Base-by-base conservation (phyloP, 1,140 invertebrate genomes). In the Meloidogyne floridensis region DNA sequence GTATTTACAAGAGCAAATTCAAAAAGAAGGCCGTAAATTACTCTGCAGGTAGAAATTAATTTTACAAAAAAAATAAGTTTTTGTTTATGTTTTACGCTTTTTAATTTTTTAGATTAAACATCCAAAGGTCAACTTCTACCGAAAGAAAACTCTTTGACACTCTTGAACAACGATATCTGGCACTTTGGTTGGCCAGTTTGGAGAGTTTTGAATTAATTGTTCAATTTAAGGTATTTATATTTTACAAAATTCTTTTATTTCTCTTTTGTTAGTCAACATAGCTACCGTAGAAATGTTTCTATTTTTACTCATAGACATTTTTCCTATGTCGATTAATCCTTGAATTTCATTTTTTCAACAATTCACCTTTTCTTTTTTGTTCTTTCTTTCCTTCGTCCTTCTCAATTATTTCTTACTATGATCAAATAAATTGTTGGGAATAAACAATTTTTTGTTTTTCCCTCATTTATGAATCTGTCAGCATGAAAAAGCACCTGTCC, bases 21-120 rank as follows among this genome's bases (percentile, higher is more conserved):
- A 83, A 18, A 83, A 83, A 10, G 82, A 83, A 43, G 82, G 82
- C 20, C 73, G 75, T n/a, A 51, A 83, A 75, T 59, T 80, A 18
- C 72, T 59, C 20, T 47, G 56, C 70, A 76, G 80, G 70, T 74
- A 42, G 32, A 32, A 32, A 32, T 32, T 53, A 47, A 15, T 75
- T 20, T 75, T 53, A 47, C 32, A 47, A 47, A 7, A 47, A 54
- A 56, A 70, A 2, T 71, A 13, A 9, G 18, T 3, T 65, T 13
- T 51, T 32, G 75, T 13, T 53, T 51, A 2, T 42, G 10, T 8
- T 53, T n/a, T 77, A 4, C n/a, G 0, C 4, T 53, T 47, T 18
- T 5, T 6, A n/a, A 7, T 7, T n/a, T n/a, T 78, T 65, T 70
- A 54, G 18, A 13, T 59, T 70, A 42, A 70, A 32, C n/a, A 18